Evolutionary conservation across 2,797 vertebrate genomes (phyloP).

Genomic region (Amblyraja radiata): DNA sequence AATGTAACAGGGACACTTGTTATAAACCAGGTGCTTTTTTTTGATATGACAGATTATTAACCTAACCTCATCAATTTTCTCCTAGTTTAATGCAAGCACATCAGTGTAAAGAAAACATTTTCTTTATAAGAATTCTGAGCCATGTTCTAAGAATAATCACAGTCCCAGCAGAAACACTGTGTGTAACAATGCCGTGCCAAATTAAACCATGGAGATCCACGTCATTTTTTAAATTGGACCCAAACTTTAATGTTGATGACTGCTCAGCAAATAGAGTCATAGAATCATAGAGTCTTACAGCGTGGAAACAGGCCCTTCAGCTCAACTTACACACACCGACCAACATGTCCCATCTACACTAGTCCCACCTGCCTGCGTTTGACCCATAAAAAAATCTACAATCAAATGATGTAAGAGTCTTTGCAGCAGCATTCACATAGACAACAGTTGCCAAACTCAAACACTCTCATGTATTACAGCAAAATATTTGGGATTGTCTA

Average conservation of each 20-base stretch:
- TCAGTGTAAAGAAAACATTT: not conserved
- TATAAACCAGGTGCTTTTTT: conserved; percentile 10
- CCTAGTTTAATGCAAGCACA: not conserved
- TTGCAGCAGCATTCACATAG: not conserved
- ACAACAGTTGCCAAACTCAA: not conserved
- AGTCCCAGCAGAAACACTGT: not conserved
- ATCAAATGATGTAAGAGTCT: not conserved
- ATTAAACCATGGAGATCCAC: not conserved
- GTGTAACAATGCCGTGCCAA: not conserved
- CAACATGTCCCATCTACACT: no score
- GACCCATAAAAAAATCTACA: no score
- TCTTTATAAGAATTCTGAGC: not conserved
- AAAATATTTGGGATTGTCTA: not conserved
- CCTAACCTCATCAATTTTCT: not conserved
- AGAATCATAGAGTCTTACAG: no score
- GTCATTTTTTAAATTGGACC: not conserved
- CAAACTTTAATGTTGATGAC: not conserved
- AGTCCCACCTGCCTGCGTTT: no score
- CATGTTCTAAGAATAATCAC: conserved; percentile 15
- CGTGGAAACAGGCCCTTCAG: no score
- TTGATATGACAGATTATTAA: not conserved
- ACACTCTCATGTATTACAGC: not conserved
- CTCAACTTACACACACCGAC: no score
- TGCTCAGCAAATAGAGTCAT: not conserved
- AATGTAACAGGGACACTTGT: not conserved